Percentiles rank a stretch among this genome's conserved stretches.
These are phyloP conservation scores for Melanchra persicariae DNA, from an alignment of 2,888 invertebrate genomes.

Conservation along the genomic window DNA sequence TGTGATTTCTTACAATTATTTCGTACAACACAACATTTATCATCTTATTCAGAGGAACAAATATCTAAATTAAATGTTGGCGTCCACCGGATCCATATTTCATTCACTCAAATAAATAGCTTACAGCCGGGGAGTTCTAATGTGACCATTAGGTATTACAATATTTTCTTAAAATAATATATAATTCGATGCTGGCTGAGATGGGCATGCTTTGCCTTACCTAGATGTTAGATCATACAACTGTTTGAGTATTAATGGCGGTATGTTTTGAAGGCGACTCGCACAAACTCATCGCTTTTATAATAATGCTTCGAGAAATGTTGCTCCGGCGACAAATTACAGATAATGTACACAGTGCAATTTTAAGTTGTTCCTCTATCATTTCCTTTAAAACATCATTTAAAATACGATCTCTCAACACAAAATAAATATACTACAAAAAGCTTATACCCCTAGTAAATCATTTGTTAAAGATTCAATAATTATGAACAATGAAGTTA, in stretches of 20 bases:
- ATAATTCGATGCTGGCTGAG: background rate
- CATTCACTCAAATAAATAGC: constrained; percentile 50
- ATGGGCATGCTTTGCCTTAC: background rate
- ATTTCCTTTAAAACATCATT: constrained; percentile 70
- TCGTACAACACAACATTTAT: constrained; percentile 80
- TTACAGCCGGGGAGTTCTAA: constrained; percentile 8
- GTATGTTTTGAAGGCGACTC: background rate
- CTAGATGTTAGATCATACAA: background rate
- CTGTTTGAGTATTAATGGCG: background rate
- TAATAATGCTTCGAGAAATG: constrained; percentile 2
- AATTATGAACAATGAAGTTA: constrained; percentile 56
- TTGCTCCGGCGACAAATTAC: constrained; percentile 17
- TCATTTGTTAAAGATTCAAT: constrained; percentile 67
- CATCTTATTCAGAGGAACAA: constrained; percentile 68
- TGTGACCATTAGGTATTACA: constrained; percentile 9
- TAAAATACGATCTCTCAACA: constrained; percentile 81
- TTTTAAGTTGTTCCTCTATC: constrained; percentile 63
- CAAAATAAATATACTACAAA: constrained; percentile 85
- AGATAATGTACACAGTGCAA: constrained; percentile 55
- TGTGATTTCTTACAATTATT: constrained; percentile 82
- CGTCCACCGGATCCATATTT: constrained; percentile 56
- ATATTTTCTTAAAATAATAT: background rate
- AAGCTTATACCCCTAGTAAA: constrained; percentile 69
- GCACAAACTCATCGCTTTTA: background rate
- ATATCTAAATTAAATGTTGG: constrained; percentile 50